phyloP scores from a whole-genome alignment of 2,113 vertebrate species.

The Apistogramma diplotaenia region DNA sequence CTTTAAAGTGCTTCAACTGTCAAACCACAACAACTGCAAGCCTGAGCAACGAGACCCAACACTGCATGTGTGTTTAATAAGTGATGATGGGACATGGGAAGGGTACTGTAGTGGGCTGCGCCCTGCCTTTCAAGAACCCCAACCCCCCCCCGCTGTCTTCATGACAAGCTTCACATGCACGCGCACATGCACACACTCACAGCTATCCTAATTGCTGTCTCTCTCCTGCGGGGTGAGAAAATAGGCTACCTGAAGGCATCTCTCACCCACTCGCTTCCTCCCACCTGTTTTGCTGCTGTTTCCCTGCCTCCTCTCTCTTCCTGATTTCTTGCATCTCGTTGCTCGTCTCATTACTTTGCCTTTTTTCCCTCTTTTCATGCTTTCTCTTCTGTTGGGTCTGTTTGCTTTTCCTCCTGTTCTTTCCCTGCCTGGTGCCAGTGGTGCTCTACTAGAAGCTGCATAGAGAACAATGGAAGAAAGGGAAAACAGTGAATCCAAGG shows the following conservation, averaged over 20 bases:
- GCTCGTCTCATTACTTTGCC: not conserved
- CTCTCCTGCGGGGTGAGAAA: constrained; percentile 60
- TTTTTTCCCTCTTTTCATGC: not conserved
- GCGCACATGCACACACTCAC: constrained; percentile 16
- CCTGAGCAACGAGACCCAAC: not conserved
- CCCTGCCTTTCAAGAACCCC: constrained; percentile 12
- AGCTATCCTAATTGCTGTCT: constrained; percentile 60
- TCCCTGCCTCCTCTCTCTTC: not conserved
- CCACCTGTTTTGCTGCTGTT: constrained; percentile 7
- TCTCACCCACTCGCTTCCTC: constrained; percentile 36
- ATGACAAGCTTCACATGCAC: constrained; percentile 7
- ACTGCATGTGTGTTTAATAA: constrained; percentile 28
- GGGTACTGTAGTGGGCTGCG: constrained; percentile 12
- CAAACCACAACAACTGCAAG: not conserved
- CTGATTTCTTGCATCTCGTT: not conserved
- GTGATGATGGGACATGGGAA: constrained; percentile 42
- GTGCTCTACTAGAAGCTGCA: not conserved
- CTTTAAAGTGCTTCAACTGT: not conserved
- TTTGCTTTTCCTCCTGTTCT: not conserved
- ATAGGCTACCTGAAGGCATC: constrained; percentile 59
- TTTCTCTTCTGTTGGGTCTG: not conserved
- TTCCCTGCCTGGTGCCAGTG: not conserved
- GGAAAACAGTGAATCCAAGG: not conserved
- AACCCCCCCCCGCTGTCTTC: constrained; percentile 29
- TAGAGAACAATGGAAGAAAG: not conserved